A percentile compares a stretch with the other conserved stretches of the same genome.
Evolutionary conservation across 2,888 invertebrate species (phyloP).

Genomic region (Gymnoscelis rufifasciata): DNA sequence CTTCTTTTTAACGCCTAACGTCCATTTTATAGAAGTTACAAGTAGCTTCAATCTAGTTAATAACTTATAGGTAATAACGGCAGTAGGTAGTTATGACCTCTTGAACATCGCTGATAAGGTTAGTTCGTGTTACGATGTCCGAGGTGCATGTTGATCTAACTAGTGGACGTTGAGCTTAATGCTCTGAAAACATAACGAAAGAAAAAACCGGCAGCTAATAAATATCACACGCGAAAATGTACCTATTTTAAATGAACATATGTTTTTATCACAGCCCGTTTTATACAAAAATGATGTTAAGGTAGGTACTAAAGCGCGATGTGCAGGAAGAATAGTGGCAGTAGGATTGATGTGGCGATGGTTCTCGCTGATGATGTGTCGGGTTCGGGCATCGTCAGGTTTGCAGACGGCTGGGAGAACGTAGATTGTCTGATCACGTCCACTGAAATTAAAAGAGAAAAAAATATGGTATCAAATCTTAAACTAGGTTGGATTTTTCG

Average conservation of each 20-base stretch:
- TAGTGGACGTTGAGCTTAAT: slow-evolving; percentile 1
- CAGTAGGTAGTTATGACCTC: no score
- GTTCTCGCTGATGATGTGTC: slow-evolving; percentile 46
- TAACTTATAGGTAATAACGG: no score
- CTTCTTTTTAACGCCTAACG: no score
- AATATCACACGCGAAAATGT: slow-evolving; percentile 32
- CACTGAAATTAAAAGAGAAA: slow-evolving; percentile 48
- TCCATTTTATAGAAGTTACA: no score
- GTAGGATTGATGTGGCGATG: slow-evolving; percentile 31
- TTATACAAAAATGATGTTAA: slow-evolving; percentile 38
- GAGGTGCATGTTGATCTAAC: neutral
- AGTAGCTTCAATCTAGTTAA: no score
- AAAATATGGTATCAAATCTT: neutral
- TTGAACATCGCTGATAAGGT: no score
- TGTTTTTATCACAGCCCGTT: slow-evolving; percentile 72
- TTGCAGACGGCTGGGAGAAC: slow-evolving; percentile 51
- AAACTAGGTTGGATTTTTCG: no score
- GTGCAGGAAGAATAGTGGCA: slow-evolving; percentile 38
- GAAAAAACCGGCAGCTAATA: slow-evolving; percentile 15
- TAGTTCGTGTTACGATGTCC: no score
- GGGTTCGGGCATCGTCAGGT: slow-evolving; percentile 51
- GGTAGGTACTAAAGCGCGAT: slow-evolving; percentile 49
- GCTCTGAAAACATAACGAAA: neutral
- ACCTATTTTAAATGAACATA: slow-evolving; percentile 42
- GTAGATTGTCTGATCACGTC: slow-evolving; percentile 62